A percentile compares a stretch with the other conserved stretches of the same genome.
phyloP scores from a whole-genome alignment of 1,140 invertebrate species.

The Thaumetopoea pityocampa region DNA sequence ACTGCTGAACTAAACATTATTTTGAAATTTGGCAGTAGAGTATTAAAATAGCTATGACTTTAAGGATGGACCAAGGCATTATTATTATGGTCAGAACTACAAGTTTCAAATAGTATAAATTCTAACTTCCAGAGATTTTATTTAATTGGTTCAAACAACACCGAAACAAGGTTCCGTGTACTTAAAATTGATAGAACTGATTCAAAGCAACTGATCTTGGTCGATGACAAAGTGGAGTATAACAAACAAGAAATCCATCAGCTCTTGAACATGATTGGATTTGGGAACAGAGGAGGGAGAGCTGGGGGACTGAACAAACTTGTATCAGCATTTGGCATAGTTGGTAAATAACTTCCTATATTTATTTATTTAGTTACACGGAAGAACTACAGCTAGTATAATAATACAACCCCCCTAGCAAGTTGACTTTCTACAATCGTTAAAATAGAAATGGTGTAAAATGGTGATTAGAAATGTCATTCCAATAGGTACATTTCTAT shows the following conservation, averaged over 20 bases:
- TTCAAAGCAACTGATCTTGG: constrained; percentile 85
- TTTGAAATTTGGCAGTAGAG: too few species aligned
- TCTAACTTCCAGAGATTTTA: constrained; percentile 86
- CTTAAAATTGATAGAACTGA: constrained; percentile 95
- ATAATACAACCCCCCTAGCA: too few species aligned
- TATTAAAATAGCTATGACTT: too few species aligned
- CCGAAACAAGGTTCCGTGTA: constrained; percentile 92
- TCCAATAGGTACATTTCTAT: too few species aligned
- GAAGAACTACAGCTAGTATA: too few species aligned
- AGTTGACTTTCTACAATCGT: too few species aligned
- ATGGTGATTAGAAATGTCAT: too few species aligned
- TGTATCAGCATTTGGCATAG: constrained; percentile 94
- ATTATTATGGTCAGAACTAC: not conserved
- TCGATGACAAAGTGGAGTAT: constrained; percentile 96
- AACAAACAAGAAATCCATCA: constrained; percentile 90
- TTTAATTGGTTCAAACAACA: constrained; percentile 96
- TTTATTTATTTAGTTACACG: constrained; percentile 4
- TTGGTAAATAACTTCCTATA: constrained; percentile 80
- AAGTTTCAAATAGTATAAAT: constrained; percentile 8
- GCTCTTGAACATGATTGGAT: constrained; percentile 89
- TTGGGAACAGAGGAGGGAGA: constrained; percentile 82
- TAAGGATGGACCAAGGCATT: too few species aligned
- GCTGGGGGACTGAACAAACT: constrained; percentile 82
- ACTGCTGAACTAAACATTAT: too few species aligned
- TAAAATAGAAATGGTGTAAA: too few species aligned